Evolutionary conservation across 2,888 invertebrate genomes (phyloP).

Genomic region (Salticus scenicus): DNA sequence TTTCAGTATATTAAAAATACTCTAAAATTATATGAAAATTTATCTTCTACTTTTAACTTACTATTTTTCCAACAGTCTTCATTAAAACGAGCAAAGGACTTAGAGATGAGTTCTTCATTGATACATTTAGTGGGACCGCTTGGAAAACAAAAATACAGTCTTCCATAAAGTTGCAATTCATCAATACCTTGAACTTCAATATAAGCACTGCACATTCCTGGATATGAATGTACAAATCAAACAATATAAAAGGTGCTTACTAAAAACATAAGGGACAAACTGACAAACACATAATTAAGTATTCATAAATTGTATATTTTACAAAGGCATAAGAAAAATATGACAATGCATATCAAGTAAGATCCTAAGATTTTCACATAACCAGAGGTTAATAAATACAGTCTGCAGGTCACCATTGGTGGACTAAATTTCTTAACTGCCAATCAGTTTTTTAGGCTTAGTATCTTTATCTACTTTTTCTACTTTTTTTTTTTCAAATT

Average conservation of each 20-base stretch:
- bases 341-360: neutral
- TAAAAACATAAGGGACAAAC: neutral
- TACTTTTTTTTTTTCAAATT: too few species aligned
- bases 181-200: slow-evolving; percentile 21
- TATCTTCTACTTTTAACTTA: too few species aligned
- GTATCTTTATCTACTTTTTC: too few species aligned
- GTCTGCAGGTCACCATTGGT: too few species aligned
- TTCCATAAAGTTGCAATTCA: slow-evolving; percentile 13
- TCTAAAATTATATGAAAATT: too few species aligned
- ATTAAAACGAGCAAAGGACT: slow-evolving; percentile 28
- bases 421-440: too few species aligned
- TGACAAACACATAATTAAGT: neutral
- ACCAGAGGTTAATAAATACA: too few species aligned
- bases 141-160: neutral
- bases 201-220: slow-evolving; percentile 22
- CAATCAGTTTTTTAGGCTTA: too few species aligned
- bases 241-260: neutral
- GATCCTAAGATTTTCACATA: too few species aligned
- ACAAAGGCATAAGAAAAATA: neutral
- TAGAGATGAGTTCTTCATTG: slow-evolving; percentile 32
- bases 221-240: neutral
- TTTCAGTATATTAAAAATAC: too few species aligned
- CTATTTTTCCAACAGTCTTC: slow-evolving; percentile 1
- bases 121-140: slow-evolving; percentile 9
- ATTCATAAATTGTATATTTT: neutral